Percentiles rank a stretch among this genome's conserved stretches.
Evolutionary conservation across 92 coral and sea anemone genomes (phyloP).

Genomic region (Bergia puertoricense): DNA sequence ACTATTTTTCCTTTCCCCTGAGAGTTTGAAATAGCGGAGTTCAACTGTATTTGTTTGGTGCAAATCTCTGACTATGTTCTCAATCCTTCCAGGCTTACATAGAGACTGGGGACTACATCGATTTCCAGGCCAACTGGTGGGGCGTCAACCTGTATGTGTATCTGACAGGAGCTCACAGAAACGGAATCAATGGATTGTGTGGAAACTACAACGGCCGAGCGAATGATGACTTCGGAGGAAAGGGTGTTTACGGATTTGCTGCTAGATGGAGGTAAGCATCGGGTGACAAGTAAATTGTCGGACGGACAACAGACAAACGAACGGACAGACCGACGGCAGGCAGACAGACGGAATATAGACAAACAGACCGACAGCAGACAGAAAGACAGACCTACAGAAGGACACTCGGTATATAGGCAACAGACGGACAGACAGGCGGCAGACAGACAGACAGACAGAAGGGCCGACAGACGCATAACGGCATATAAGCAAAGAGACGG

Average conservation of each 20-base stretch:
- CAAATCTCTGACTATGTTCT: no score
- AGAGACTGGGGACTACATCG: conserved; percentile 72
- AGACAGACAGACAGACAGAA: no score
- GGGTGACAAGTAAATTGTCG: no score
- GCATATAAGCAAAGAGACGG: background rate
- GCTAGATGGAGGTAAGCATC: conserved; percentile 65
- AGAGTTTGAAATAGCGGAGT: no score
- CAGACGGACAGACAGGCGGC: background rate
- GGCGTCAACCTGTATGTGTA: conserved; percentile 77
- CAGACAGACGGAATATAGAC: no score
- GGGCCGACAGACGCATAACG: no score
- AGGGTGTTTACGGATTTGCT: conserved; percentile 62
- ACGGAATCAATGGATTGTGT: conserved; percentile 73
- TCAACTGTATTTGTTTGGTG: no score
- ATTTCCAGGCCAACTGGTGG: conserved; percentile 59
- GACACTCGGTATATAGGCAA: background rate
- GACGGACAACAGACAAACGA: no score
- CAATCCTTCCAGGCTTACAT: conserved; percentile 54
- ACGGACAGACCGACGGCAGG: no score
- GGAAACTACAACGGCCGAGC: conserved; percentile 79
- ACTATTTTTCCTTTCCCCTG: no score
- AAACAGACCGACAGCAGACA: no score
- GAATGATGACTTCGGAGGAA: conserved; percentile 63
- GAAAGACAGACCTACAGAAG: no score
- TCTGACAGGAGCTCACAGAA: conserved; percentile 62